Base-by-base conservation (phyloP, 2,888 invertebrate species). In the Ditylenchus weischeri region DNA sequence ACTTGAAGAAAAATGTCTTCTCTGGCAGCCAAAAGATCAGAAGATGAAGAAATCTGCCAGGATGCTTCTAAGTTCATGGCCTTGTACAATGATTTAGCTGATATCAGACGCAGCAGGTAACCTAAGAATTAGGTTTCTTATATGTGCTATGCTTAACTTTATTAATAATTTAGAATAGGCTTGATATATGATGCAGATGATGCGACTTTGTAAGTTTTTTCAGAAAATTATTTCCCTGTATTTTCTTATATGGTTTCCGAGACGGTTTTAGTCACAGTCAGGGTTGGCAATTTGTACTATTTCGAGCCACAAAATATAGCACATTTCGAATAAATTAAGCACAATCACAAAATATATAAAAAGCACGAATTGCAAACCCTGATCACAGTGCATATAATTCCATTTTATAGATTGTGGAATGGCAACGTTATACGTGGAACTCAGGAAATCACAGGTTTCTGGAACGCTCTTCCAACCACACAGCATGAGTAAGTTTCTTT, bases 391-490 rank as follows among this genome's bases (percentile, higher is more conserved):
- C n/a, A n/a, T n/a, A n/a, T n/a, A n/a, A n/a, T n/a, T n/a, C n/a
- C n/a, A n/a, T n/a, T 15, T 43, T 43, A 13, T 43, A 43, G 43
- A 43, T 43, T 68, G 11, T 72, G 72, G 73, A 72, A 72, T 48
- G 72, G 72, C 5, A 68, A 75, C 49, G 43, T 23, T n/a, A 58
- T 67, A 49, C 58, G 62, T 29, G 72, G 72, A 7, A 23, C 54
- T 43, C 50, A 62, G 29, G 65, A 69, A 21, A 72, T 72, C 57
- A 58, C 48, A 29, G 57, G 49, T 18, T 72, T 72, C 47, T 62
- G 66, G 64, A 57, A 67, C n/a, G 62, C 60, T 48, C 49, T 72
- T 19, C 72, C 72, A 19, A 60, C 21, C 7, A 75, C 74, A n/a
- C 61, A 62, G 38, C 72, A 72, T 47, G 60, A 63, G 72, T 72